Evolutionary conservation across 2,888 invertebrate genomes (phyloP), one percentile per base, ranked within the genome.

Genomic region (Matsumyia berberina): DNA sequence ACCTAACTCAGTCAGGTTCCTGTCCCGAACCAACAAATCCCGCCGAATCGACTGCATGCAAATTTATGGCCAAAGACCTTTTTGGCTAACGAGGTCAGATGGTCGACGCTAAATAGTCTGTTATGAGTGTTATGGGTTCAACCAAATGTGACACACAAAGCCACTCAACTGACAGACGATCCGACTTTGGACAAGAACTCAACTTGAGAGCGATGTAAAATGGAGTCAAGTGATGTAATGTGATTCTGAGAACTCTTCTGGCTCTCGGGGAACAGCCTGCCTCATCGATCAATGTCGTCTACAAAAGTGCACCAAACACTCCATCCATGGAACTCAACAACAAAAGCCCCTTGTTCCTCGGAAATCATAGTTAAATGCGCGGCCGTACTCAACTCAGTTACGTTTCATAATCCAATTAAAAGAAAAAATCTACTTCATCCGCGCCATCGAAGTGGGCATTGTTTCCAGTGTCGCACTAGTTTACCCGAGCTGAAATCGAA

Each of bases 321-420:
- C 12, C 60, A 35, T 39, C 37, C 53, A 49, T 53, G 55, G 12
- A 62, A 53, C 15, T 35, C 7, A 37, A 55, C 33, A 49, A 78
- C 58, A 76, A 76, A 81, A 55, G 78, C 37, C 17, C n/a, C 19
- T 51, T 70, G 46, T 57, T 73, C 17, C 24, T 42, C 15, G 24
- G 66, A 66, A 58, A 57, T 29, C 51, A 29, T 11, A 42, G 33
- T 19, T n/a, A 44, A 42, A 42, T 53, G 42, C 31, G 8, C 39
- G 31, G 12, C 12, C 35, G 29, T 29, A 19, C 66, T 51, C 7
- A 19, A 42, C 5, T 58, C 24, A 37, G 57, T 42, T 55, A 29
- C 24, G 49, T 60, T 67, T 72, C 72, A 53, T 82, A 78, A 82
- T 82, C 66, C 72, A 78, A 82, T 78, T 82, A 72, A 24, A n/a